Base-by-base conservation (phyloP, 2,888 invertebrate species). In the Chrysotoxum bicinctum region DNA sequence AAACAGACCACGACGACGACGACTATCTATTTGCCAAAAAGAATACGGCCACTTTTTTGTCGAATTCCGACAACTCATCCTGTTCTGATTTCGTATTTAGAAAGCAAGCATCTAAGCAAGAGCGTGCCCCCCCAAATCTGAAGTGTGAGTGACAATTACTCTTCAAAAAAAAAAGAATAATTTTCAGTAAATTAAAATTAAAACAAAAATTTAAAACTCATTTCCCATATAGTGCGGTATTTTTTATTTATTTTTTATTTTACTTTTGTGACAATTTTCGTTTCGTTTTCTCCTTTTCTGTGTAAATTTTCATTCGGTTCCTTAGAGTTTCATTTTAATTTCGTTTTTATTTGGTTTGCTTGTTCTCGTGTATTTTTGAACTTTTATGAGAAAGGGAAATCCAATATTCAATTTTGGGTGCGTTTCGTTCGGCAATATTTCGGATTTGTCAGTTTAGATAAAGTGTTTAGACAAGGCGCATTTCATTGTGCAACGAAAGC, bases 381-480 rank as follows among this genome's bases (percentile, higher is more conserved):
- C 45, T 35, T 72, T 80, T 80, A 40, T 64, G 79, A 66, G 83
- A 64, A 84, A 80, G 76, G 84, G 84, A 80, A 85, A 81, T 81
- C 81, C 73, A 85, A 81, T 81, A 81, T 85, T 76, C 81, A 73
- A 81, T 81, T 81, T 81, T 73, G 73, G 72, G 81, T 81, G 81
- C 73, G 85, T 81, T 81, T 76, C 85, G 73, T 56, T 77, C 45
- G 10, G 77, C 68, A 85, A 85, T 73, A 77, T 69, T 81, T 80
- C 74, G 73, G 76, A 74, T 84, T 80, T 74, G 87, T 75, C 83
- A 87, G 87, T 87, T 87, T 80, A 84, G 88, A 86, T 87, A 87
- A 88, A 88, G 88, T 88, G 86, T 87, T 88, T 87, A 79, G 72
- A 76, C 81, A 87, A 85, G 86, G 88, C 88, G 82, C 87, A 85